Base-by-base conservation (phyloP, 2,113 vertebrate species). In the Gallinago paraguaiae region DNA sequence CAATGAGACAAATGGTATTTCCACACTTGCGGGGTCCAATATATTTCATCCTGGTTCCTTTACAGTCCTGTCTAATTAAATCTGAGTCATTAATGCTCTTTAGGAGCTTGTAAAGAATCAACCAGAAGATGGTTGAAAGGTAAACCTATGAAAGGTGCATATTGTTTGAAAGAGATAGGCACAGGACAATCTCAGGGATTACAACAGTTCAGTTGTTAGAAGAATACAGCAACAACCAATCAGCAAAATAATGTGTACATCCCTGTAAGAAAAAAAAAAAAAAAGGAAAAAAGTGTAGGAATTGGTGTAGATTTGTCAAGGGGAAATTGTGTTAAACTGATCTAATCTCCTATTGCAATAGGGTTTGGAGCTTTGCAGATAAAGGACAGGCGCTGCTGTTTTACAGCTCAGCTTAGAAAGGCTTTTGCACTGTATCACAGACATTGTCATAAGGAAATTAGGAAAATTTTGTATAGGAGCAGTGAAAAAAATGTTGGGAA, bases 281-380 rank as follows among this genome's bases (percentile, higher is more conserved):
- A 3, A 4, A 3, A 1, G 20, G 0, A 50, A 15, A 35, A 5
- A 35, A 5, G 2, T 43, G 9, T 78, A 61, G 10, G 20, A 68
- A 69, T 9, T 33, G 4, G 2, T 63, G 13, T 50, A 33, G 7
- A 48, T 77, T 81, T 86, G 6, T 70, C 50, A 50, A 25, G 31
- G 22, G 8, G 18, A 86, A 83, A 65, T 45, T 72, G 10, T 80
- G 30, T 72, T 68, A 72, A 86, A 78, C 8, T 39, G 19, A 57
- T 48, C 22, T 61, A 27, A 48, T 86, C 77, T 91, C 30, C 50
- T 50, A 7, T 14, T 81, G 41, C n/a, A 74, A n/a, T 7, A 81
- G 17, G 7, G 4, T 35, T 77, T 69, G 27, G 17, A 41, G 3
- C 11, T 81, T 86, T 67, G 22, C 33, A 61, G 45, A 9, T 18